A percentile compares a stretch with the other conserved stretches of the same genome.
phyloP scores from a whole-genome alignment of 2,888 invertebrate genomes.

The Diadromus collaris region DNA sequence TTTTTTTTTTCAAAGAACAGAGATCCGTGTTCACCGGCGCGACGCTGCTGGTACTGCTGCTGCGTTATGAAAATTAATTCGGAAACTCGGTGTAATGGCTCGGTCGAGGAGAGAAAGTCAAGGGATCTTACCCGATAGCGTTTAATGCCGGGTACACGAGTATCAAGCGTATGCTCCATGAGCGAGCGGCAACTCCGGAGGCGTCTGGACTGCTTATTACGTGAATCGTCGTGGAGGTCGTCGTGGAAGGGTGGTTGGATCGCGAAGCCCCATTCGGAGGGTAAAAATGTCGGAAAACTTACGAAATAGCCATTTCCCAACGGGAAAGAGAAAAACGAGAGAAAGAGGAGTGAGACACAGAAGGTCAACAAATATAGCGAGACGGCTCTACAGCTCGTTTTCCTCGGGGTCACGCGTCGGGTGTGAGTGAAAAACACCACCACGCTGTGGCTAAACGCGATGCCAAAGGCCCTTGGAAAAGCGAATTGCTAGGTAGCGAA shows the following conservation, averaged over 20 bases:
- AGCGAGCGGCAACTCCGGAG: constrained; percentile 55
- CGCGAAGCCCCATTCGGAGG: constrained; percentile 34
- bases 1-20: constrained; percentile 2
- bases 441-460: constrained; percentile 28
- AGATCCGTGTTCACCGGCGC: constrained; percentile 10
- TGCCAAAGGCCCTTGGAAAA: constrained; percentile 33
- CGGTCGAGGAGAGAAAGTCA: constrained; percentile 24
- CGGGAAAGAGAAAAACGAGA: constrained; percentile 31
- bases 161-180: constrained; percentile 48
- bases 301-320: constrained; percentile 71
- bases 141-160: constrained; percentile 58
- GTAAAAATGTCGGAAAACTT: constrained; percentile 68
- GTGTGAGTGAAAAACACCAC: constrained; percentile 41
- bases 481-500: constrained; percentile 34
- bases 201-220: constrained; percentile 40
- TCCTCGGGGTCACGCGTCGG: constrained; percentile 47
- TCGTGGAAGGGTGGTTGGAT: constrained; percentile 27
- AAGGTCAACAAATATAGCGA: constrained; percentile 24
- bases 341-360: constrained; percentile 5
- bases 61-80: constrained; percentile 59
- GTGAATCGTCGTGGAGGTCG: constrained; percentile 47
- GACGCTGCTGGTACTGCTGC: neutral
- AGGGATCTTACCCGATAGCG: constrained; percentile 54
- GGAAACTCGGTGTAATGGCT: constrained; percentile 44
- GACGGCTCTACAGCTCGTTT: constrained; percentile 10